Percentiles rank a stretch among this genome's conserved stretches.
phyloP scores from a whole-genome alignment of 2,113 vertebrate genomes.

The Cochlearius cochlearius region DNA sequence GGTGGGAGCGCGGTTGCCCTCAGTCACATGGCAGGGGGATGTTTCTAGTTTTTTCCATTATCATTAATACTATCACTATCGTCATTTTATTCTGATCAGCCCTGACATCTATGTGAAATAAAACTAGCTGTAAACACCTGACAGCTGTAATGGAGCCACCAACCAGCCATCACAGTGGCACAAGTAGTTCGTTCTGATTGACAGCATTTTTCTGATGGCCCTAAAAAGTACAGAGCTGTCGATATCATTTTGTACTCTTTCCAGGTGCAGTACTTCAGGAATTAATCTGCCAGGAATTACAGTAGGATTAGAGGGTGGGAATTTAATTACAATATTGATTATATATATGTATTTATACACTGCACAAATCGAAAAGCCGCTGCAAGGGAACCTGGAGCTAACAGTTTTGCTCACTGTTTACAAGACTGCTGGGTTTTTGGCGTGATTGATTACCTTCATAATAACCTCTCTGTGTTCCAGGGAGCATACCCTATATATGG shows the following conservation, averaged over 20 bases:
- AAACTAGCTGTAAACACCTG: not conserved
- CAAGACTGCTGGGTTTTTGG: constrained; percentile 64
- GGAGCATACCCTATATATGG: constrained; percentile 48
- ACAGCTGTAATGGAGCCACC: not conserved
- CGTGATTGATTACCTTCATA: constrained; percentile 80
- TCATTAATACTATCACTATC: not conserved
- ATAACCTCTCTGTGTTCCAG: constrained; percentile 73
- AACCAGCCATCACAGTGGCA: not conserved
- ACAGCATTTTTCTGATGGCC: constrained; percentile 19
- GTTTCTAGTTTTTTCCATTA: not conserved
- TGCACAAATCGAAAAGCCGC: constrained; percentile 48
- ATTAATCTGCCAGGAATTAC: constrained; percentile 44
- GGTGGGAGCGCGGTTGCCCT: not conserved
- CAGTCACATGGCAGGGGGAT: fast-evolving
- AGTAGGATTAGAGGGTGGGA: constrained; percentile 51
- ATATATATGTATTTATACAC: constrained; percentile 63
- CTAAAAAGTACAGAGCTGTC: not conserved
- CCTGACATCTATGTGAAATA: not conserved
- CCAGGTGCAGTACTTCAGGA: constrained; percentile 17
- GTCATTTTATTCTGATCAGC: not conserved
- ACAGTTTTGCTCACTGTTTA: constrained; percentile 74
- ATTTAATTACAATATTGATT: constrained; percentile 50
- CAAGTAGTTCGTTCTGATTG: not conserved
- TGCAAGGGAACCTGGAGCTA: constrained; percentile 56
- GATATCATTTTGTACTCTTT: constrained; percentile 20